Evolutionary conservation across 2,888 invertebrate species (phyloP), one percentile per base, ranked within the genome.

Genomic region (Pammene aurita): DNA sequence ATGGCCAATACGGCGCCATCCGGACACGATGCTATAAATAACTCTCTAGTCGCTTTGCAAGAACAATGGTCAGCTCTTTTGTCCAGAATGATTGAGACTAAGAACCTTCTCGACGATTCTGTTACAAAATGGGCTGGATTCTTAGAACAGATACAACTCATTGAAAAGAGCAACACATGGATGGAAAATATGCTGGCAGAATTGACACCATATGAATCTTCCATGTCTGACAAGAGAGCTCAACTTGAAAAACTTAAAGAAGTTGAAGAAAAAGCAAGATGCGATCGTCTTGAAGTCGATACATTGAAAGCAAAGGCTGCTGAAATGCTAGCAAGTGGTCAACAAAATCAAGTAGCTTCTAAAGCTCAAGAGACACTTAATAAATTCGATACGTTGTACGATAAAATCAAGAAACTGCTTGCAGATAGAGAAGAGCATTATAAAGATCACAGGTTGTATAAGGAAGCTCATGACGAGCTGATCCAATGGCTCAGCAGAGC

Each of bases 41-140:
- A 96, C 73, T 94, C 96, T 4, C 89, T 98, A 7, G 95, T 96
- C 0, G 94, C 95, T 69, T 90, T 98, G 56, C 98, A 98, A 91
- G 96, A 97, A 80, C 96, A 97, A 78, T 98, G 98, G 98, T 97
- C 98, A 35, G 94, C 95, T 7, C 90, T 98, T 60, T 95, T 97
- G 2, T 94, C 97, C 0, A 96, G 96, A 83, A 97, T 98, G 95
- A 95, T 97, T 56, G 98, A 98, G 85, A 97, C 97, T 0, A 98
- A 98, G 87, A 94, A 96, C 0, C 94, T 96, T 76, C 88, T 98
- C 13, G 98, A 98, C 82, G 97, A 97, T 78, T 96, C 97, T 0
- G 96, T 98, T 14, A 96, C 97, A 35, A 96, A 97, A 89, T 98
- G 98, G 98, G 95, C 97, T 69, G 97, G 97, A 57, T 96, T 98